phyloP scores from a whole-genome alignment of 1,140 invertebrate species.

The Acromyrmex charruanus region DNA sequence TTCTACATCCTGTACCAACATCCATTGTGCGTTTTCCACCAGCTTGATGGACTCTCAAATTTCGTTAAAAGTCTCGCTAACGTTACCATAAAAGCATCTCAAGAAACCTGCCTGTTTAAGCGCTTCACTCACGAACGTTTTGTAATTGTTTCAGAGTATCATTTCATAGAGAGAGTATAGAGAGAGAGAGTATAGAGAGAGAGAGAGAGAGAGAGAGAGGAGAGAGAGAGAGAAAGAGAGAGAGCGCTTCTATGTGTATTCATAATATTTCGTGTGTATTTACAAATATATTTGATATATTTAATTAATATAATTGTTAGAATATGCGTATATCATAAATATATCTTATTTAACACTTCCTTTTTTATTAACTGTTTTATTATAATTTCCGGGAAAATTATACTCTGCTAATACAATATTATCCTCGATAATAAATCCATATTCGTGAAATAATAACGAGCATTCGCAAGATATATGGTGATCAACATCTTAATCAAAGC shows the following conservation, averaged over 20 bases:
- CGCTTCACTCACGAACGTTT: not conserved
- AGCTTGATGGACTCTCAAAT: constrained; percentile 77
- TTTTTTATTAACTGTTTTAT: not conserved
- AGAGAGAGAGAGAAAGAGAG: too few relatives aligned
- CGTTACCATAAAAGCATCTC: constrained; percentile 65
- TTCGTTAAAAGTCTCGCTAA: constrained; percentile 74
- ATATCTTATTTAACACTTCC: not conserved
- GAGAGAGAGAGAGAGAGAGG: too few relatives aligned
- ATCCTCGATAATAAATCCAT: not conserved
- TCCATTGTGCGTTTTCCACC: constrained; percentile 66
- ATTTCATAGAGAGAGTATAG: too few relatives aligned
- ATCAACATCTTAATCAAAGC: constrained; percentile 58
- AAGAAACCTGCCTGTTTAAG: constrained; percentile 39
- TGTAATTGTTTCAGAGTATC: constrained; percentile 7
- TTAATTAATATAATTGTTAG: not conserved
- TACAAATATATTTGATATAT: not conserved
- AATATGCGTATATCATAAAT: not conserved
- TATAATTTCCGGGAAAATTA: not conserved
- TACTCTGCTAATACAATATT: not conserved
- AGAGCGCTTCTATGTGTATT: not conserved
- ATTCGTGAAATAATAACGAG: not conserved
- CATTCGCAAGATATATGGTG: constrained; percentile 37
- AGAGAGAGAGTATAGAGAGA: too few relatives aligned
- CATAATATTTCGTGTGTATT: too few relatives aligned
- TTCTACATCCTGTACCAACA: constrained; percentile 59